These are phyloP conservation scores for Lycorma delicatula DNA, from an alignment of 1,140 invertebrate genomes.

Conservation along the genomic window DNA sequence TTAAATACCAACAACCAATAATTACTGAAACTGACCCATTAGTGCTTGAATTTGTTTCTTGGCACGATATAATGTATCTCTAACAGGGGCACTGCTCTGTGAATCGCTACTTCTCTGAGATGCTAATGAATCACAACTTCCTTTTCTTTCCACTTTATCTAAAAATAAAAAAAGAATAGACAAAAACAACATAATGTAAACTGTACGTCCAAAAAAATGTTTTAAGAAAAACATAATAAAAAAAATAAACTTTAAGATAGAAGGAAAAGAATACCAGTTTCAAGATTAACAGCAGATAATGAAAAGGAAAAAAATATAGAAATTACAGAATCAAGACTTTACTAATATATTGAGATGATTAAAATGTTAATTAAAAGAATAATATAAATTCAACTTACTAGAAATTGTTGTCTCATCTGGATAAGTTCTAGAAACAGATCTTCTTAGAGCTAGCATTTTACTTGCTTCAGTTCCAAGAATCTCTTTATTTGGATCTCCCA, in stretches of 20 bases:
- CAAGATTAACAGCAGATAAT: too few relatives aligned
- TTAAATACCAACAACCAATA: too few relatives aligned
- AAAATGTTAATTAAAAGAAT: too few relatives aligned
- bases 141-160: constrained; percentile 39
- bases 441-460: constrained; percentile 10
- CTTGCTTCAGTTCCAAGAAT: constrained; percentile 12
- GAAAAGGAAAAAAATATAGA: too few relatives aligned
- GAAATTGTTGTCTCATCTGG: neutral
- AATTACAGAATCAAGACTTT: too few relatives aligned
- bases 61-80: constrained; percentile 35
- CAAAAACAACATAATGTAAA: neutral
- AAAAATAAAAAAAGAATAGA: neutral
- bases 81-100: constrained; percentile 33
- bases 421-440: neutral
- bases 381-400: too few relatives aligned
- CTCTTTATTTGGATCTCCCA: constrained; percentile 39
- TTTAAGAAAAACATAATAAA: neutral
- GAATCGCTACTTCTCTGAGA: constrained; percentile 43
- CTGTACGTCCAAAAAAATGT: neutral
- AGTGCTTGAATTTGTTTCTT: constrained; percentile 38
- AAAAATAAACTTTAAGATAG: neutral
- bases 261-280: neutral
- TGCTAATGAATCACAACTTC: constrained; percentile 45
- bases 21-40: constrained; percentile 29
- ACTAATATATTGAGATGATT: too few relatives aligned